Base-by-base conservation (phyloP, 2,888 invertebrate genomes). In the Temnothorax unifasciatus region DNA sequence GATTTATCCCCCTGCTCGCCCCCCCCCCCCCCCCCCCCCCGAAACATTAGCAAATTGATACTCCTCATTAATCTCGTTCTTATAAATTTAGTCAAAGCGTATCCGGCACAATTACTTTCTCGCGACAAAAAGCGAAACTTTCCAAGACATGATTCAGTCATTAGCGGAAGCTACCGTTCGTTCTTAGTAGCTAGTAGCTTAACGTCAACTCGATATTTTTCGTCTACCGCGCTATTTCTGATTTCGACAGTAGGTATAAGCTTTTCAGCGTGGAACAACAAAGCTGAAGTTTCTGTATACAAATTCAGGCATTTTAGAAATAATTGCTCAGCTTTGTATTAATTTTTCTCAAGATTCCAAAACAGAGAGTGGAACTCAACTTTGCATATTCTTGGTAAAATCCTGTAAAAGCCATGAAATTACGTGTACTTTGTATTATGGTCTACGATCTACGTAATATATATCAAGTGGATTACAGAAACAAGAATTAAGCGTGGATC, bases 71-170 rank as follows among this genome's bases (percentile, higher is more conserved):
- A 77, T 77, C 68, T 54, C 41, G 25, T 77, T 77, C 52, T 68
- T 77, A 76, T 41, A 41, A 50, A 38, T 52, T 21, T 47, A 52
- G 9, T 34, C 34, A 21, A 18, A 66, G 52, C 41, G 50, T 61
- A 34, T 34, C n/a, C 61, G 13, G 13, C 68, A 18, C 64, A 25
- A 76, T 76, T 63, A 38, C 38, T 34, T 21, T n/a, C 52, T 38
- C 25, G 18, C 34, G 63, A 18, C 76, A 77, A 77, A 41, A 77
- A 77, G 54, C 25, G 68, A 68, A 77, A 77, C 76, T 77, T 68
- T 41, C 76, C 13, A n/a, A 50, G 76, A 77, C 76, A 68, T 21
- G 68, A 77, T 77, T 77, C 54, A 68, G 68, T 76, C 76, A 66
- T 76, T 76, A 76, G 68, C 41, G 25, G 41, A 52, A 34, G 54